phyloP scores from a whole-genome alignment of 2,888 invertebrate genomes.

The Drosophila koepferae region DNA sequence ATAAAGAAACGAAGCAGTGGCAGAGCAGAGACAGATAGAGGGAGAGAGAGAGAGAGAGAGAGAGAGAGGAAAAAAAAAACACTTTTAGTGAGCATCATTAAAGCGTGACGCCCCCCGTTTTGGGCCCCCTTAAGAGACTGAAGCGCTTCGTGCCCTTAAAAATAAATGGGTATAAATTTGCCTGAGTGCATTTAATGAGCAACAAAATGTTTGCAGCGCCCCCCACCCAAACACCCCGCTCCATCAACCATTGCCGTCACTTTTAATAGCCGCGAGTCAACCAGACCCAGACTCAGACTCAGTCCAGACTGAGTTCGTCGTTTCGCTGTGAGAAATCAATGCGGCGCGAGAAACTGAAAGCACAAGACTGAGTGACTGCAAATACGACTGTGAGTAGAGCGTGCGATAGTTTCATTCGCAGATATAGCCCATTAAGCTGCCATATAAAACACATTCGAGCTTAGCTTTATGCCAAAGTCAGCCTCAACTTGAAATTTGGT shows the following conservation, averaged over 20 bases:
- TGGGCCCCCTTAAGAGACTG: neutral
- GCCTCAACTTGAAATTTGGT: neutral
- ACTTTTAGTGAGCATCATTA: constrained; percentile 45
- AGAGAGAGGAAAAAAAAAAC: neutral
- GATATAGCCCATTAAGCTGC: constrained; percentile 1
- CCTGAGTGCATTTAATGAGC: constrained; percentile 66
- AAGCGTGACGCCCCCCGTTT: constrained; percentile 18
- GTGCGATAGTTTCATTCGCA: neutral
- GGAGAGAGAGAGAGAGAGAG: neutral
- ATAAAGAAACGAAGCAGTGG: constrained; percentile 12
- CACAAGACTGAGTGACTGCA: neutral
- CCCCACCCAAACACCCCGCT: neutral
- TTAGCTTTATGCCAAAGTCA: neutral
- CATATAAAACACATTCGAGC: neutral
- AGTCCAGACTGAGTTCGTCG: constrained; percentile 17
- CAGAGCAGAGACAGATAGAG: neutral
- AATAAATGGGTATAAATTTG: constrained; percentile 63
- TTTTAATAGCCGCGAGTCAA: constrained; percentile 43
- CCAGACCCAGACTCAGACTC: neutral
- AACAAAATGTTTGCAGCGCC: constrained; percentile 46
- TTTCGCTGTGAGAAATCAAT: constrained; percentile 22
- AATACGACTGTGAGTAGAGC: neutral
- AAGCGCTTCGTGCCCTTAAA: constrained; percentile 30
- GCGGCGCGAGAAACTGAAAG: neutral
- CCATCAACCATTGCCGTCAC: neutral